Percentiles rank a stretch among this genome's conserved stretches.
phyloP scores from a whole-genome alignment of 2,888 invertebrate species.

The Congeria kusceri region DNA sequence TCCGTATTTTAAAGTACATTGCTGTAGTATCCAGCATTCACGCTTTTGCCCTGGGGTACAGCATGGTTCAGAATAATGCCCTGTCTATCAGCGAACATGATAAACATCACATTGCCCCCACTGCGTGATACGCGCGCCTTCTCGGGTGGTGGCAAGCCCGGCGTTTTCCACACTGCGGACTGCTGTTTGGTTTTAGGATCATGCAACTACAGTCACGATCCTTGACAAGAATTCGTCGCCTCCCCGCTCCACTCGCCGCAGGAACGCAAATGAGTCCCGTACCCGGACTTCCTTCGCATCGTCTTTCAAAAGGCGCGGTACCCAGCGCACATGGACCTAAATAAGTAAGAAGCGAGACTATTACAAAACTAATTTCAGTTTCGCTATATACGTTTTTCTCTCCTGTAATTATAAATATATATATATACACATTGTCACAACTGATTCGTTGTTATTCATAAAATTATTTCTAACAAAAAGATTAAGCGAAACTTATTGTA shows the following conservation, averaged over 20 bases:
- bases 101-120: too few relatives aligned
- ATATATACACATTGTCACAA: neutral
- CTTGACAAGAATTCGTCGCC: constrained; percentile 20
- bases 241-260: neutral
- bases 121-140: too few relatives aligned
- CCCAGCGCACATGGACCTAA: constrained; percentile 6
- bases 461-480: too few relatives aligned
- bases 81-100: too few relatives aligned
- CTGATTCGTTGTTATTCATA: neutral
- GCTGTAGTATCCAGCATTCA: too few relatives aligned
- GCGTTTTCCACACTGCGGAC: too few relatives aligned
- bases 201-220: too few relatives aligned
- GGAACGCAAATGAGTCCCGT: neutral
- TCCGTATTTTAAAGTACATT: too few relatives aligned
- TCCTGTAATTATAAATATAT: neutral
- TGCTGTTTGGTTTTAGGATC: too few relatives aligned
- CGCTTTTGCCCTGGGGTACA: too few relatives aligned
- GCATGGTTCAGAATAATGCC: too few relatives aligned
- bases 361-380: neutral
- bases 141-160: too few relatives aligned
- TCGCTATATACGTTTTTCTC: neutral
- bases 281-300: neutral
- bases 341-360: neutral
- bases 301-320: constrained; percentile 9
- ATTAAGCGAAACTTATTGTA: neutral